Evolutionary conservation across 2,888 invertebrate species (phyloP).

Genomic region (Patella caerulea): DNA sequence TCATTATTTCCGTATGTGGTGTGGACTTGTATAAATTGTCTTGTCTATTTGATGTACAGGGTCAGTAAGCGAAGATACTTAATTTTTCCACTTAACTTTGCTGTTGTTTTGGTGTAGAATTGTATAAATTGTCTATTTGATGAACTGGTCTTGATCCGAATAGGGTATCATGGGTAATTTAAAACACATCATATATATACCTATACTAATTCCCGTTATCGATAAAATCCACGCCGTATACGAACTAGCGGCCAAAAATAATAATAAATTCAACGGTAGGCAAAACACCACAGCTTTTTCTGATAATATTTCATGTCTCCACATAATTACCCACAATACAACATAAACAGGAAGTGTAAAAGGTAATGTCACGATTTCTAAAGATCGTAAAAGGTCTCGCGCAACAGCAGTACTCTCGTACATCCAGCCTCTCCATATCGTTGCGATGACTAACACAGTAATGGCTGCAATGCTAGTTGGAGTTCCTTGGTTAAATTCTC

Average conservation of each 20-base stretch:
- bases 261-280: constrained; percentile 51
- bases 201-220: constrained; percentile 44
- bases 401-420: constrained; percentile 31
- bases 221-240: constrained; percentile 55
- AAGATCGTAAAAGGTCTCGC: constrained; percentile 39
- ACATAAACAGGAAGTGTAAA: constrained; percentile 50
- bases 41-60: too few species aligned
- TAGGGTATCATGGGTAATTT: constrained; percentile 51
- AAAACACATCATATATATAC: constrained; percentile 58
- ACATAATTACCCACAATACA: constrained; percentile 55
- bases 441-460: constrained; percentile 44
- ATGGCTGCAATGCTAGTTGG: constrained; percentile 54
- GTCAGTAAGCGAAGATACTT: too few species aligned
- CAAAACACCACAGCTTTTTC: constrained; percentile 60
- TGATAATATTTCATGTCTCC: constrained; percentile 46
- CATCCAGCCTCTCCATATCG: constrained; percentile 46
- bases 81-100: too few species aligned
- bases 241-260: constrained; percentile 51
- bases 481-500: constrained; percentile 53
- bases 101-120: too few species aligned
- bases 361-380: constrained; percentile 51
- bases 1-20: too few species aligned
- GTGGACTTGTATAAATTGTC: too few species aligned
- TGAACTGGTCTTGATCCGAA: constrained; percentile 14
- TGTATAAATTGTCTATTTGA: not conserved